These are phyloP conservation scores for Poeciliopsis occidentalis DNA, from an alignment of 2,113 vertebrate species.

Conservation along the genomic window DNA sequence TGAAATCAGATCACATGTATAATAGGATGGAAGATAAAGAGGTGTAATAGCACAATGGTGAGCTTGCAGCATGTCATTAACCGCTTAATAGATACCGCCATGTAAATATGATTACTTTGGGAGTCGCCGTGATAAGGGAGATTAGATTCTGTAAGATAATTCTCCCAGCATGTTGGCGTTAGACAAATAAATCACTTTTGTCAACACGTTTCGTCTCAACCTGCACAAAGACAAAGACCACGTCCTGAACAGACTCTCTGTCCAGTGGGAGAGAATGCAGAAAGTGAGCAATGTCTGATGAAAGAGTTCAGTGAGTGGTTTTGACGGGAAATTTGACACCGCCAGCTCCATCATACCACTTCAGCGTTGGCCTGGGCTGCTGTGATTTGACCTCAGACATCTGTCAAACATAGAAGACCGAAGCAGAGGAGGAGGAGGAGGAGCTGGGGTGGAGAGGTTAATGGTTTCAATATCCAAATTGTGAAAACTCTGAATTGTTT, in stretches of 20 bases:
- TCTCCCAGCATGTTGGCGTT: neutral
- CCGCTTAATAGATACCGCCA: conserved; percentile 16
- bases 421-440: neutral
- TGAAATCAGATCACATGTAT: conserved; percentile 49
- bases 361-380: conserved; percentile 20
- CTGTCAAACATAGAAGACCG: conserved; percentile 29
- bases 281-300: conserved; percentile 36
- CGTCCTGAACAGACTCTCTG: neutral
- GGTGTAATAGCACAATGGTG: conserved; percentile 38
- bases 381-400: conserved; percentile 40
- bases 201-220: conserved; percentile 13
- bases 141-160: conserved; percentile 23
- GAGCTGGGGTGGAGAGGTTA: conserved; percentile 1
- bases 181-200: neutral
- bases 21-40: conserved; percentile 51
- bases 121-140: conserved; percentile 22
- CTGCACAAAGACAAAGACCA: conserved; percentile 13
- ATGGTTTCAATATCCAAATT: conserved; percentile 30
- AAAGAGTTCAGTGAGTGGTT: conserved; percentile 37
- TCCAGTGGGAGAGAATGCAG: neutral
- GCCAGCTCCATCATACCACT: conserved; percentile 35
- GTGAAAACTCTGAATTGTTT: neutral
- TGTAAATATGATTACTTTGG: conserved; percentile 41
- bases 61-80: conserved; percentile 49
- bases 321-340: conserved; percentile 53